A percentile compares a stretch with the other conserved stretches of the same genome.
These are phyloP conservation scores for Mythimna albipuncta DNA, from an alignment of 2,888 invertebrate genomes.

Conservation along the genomic window DNA sequence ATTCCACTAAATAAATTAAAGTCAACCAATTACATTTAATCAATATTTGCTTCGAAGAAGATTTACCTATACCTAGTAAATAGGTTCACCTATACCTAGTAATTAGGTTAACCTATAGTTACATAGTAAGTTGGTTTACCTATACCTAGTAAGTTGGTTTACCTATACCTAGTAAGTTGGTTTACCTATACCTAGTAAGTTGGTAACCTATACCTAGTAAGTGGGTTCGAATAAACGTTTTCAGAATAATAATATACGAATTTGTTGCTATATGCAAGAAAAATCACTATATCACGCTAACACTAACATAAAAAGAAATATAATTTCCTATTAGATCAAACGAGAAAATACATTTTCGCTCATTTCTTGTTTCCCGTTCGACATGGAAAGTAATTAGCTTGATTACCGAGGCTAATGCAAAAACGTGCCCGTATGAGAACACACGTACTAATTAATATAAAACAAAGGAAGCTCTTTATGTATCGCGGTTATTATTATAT, in stretches of 20 bases:
- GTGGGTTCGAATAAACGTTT: not conserved
- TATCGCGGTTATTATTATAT: conserved; percentile 29
- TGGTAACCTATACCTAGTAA: not conserved
- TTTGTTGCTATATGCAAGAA: not conserved
- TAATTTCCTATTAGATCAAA: conserved; percentile 20
- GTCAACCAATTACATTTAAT: too few relatives aligned
- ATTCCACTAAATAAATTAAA: too few relatives aligned
- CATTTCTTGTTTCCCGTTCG: conserved; percentile 36
- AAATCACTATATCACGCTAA: conserved; percentile 4
- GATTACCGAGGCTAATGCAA: conserved; percentile 41
- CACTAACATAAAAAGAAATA: conserved; percentile 6
- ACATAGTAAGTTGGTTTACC: not conserved
- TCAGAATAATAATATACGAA: not conserved
- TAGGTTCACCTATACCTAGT: too few relatives aligned
- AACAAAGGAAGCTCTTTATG: conserved; percentile 31
- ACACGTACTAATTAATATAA: conserved; percentile 40
- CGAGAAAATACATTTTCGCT: conserved; percentile 27
- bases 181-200: too few relatives aligned
- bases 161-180: too few relatives aligned
- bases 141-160: too few relatives aligned
- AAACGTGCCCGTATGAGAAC: conserved; percentile 37
- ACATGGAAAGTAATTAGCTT: conserved; percentile 45
- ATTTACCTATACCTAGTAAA: not conserved
- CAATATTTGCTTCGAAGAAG: not conserved
- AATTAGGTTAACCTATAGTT: too few relatives aligned